These are phyloP conservation scores for Neolamprologus tretocephalus DNA, from an alignment of 2,113 vertebrate species.

Conservation along the genomic window DNA sequence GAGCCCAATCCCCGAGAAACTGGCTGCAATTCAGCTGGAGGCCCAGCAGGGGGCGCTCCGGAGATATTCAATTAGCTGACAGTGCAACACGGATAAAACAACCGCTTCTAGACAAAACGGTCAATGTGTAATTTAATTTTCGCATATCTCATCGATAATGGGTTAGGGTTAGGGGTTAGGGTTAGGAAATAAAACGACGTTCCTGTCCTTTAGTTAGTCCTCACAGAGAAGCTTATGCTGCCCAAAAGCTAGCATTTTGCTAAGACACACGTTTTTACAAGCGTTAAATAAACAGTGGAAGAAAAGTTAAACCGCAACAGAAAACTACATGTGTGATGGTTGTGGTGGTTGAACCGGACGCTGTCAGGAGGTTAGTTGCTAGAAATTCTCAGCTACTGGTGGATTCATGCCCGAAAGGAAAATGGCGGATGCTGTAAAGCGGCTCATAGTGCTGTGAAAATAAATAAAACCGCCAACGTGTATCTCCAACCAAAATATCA, in stretches of 20 bases:
- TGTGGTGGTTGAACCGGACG: neutral
- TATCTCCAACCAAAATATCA: neutral
- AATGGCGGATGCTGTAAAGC: neutral
- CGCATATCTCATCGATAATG: neutral
- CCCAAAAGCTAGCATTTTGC: neutral
- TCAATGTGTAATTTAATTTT: neutral
- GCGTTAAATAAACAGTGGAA: neutral
- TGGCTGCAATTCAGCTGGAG: neutral
- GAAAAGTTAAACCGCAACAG: neutral
- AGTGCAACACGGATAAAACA: neutral
- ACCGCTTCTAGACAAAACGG: neutral
- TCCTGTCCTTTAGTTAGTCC: neutral
- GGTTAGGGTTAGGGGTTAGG: no score
- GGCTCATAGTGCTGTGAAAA: neutral
- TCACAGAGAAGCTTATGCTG: neutral
- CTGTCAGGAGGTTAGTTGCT: neutral
- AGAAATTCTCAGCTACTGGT: neutral
- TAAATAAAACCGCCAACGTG: neutral
- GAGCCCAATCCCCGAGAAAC: neutral
- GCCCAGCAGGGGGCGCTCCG: neutral
- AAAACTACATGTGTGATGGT: neutral
- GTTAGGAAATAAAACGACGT: neutral
- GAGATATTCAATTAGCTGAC: neutral
- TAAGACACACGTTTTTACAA: neutral
- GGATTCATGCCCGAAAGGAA: neutral